Evolutionary conservation across 2,113 vertebrate genomes (phyloP).

Genomic region (Saccopteryx bilineata): DNA sequence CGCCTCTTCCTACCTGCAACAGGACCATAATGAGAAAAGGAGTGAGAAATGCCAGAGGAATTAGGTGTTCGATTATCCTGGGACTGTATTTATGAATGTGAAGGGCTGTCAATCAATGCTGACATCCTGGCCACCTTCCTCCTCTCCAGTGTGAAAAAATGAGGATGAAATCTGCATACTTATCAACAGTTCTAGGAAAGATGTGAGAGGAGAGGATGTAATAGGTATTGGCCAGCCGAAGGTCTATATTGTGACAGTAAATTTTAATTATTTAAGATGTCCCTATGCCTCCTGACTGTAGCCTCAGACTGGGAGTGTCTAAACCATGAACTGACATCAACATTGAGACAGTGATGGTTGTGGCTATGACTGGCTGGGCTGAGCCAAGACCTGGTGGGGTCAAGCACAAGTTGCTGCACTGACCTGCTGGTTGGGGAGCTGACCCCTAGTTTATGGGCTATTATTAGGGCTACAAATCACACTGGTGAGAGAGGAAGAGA

Average conservation of each 20-base stretch:
- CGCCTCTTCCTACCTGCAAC: not conserved
- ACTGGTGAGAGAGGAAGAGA: not conserved
- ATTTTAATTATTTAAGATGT: slow-evolving; percentile 5
- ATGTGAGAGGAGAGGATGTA: not conserved
- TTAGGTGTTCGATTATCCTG: not conserved
- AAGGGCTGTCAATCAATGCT: not conserved
- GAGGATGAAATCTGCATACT: slow-evolving; percentile 24
- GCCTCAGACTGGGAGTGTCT: not conserved
- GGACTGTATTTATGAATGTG: not conserved
- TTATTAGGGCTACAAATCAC: not conserved
- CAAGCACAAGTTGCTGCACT: not conserved
- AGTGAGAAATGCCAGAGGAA: not conserved
- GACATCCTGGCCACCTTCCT: not conserved
- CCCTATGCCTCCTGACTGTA: not conserved
- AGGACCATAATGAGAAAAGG: slow-evolving; percentile 22
- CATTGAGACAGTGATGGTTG: not conserved
- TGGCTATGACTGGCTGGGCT: not conserved
- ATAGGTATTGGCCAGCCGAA: slow-evolving; percentile 13
- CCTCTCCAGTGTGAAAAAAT: not conserved
- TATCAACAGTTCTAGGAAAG: slow-evolving; percentile 38
- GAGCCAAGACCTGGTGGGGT: not conserved
- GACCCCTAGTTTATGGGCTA: not conserved
- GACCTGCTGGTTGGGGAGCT: not conserved
- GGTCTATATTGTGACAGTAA: not conserved
- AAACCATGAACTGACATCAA: not conserved